phyloP scores from a whole-genome alignment of 2,797 vertebrate genomes.

The Huso huso region DNA sequence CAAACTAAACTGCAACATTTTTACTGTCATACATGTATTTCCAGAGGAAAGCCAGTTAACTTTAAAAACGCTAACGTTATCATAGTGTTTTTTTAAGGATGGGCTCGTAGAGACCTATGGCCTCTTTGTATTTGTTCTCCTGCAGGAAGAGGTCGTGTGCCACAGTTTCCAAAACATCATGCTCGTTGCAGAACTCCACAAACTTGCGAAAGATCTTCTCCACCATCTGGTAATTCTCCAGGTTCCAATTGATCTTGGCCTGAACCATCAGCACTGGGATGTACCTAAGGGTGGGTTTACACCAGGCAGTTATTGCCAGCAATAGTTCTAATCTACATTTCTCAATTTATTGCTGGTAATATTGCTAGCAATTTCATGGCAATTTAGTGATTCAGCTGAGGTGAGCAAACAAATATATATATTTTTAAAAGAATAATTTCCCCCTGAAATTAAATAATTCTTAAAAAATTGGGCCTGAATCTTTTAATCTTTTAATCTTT shows the following conservation, averaged over 20 bases:
- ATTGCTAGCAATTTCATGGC: too few species aligned
- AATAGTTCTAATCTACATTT: too few species aligned
- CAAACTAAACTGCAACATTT: too few species aligned
- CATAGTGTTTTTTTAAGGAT: slow-evolving; percentile 90
- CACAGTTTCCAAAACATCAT: slow-evolving; percentile 88
- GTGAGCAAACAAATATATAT: background rate
- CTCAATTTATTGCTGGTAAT: too few species aligned
- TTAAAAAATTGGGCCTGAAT: too few species aligned
- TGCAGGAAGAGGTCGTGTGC: slow-evolving; percentile 97
- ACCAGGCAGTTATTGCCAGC: too few species aligned
- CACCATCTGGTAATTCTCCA: slow-evolving; percentile 86
- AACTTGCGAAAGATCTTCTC: slow-evolving; percentile 94
- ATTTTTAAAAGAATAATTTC: too few species aligned
- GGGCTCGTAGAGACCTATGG: slow-evolving; percentile 87
- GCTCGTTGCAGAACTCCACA: slow-evolving; percentile 82
- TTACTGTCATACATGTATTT: too few species aligned
- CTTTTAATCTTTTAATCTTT: too few species aligned
- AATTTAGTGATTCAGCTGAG: too few species aligned
- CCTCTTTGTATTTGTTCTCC: slow-evolving; percentile 89
- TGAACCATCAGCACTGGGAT: slow-evolving; percentile 91
- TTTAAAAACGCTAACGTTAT: slow-evolving; percentile 56
- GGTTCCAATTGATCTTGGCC: slow-evolving; percentile 93
- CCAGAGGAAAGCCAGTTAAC: too few species aligned
- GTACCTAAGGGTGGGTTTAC: slow-evolving; percentile 50
- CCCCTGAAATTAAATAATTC: too few species aligned